A percentile compares a stretch with the other conserved stretches of the same genome.
Evolutionary conservation across 2,113 vertebrate genomes (phyloP).

Genomic region (Physeter macrocephalus): DNA sequence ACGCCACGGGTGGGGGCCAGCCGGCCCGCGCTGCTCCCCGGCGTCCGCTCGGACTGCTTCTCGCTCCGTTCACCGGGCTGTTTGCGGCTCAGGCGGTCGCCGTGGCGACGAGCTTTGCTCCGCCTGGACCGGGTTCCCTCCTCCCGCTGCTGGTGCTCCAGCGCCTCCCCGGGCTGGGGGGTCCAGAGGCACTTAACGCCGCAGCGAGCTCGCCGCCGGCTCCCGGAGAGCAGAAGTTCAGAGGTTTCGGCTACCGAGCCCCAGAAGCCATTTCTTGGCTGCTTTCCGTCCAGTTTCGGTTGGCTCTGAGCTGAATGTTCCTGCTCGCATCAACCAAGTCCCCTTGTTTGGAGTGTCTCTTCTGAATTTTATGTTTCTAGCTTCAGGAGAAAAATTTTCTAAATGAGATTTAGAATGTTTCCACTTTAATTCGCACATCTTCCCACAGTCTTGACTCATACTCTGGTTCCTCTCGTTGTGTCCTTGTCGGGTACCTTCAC

Average conservation of each 20-base stretch:
- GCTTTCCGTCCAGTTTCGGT: not conserved
- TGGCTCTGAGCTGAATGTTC: not conserved
- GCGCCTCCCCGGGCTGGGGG: not conserved
- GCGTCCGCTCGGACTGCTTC: rapidly evolving
- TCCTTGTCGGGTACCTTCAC: not conserved
- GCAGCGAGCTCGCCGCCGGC: rapidly evolving
- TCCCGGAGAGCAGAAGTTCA: rapidly evolving
- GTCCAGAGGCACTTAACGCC: rapidly evolving
- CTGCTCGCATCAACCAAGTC: not conserved
- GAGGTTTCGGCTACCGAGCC: not conserved
- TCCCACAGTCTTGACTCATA: not conserved
- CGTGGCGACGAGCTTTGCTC: conserved; percentile 44
- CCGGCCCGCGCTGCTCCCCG: not conserved
- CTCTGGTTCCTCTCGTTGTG: not conserved
- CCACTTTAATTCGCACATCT: not conserved
- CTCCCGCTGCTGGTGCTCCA: not conserved
- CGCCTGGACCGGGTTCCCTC: not conserved
- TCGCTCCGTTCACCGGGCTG: not conserved
- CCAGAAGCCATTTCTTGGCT: not conserved
- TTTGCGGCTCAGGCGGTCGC: conserved; percentile 46
- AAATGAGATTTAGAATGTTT: not conserved
- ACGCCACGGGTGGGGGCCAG: no score
- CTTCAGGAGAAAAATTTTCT: not conserved
- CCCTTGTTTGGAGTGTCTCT: no score
- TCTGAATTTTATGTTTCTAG: not conserved